A percentile compares a stretch with the other conserved stretches of the same genome.
phyloP scores from a whole-genome alignment of 2,113 vertebrate species.

The Hydrolagus affinis region DNA sequence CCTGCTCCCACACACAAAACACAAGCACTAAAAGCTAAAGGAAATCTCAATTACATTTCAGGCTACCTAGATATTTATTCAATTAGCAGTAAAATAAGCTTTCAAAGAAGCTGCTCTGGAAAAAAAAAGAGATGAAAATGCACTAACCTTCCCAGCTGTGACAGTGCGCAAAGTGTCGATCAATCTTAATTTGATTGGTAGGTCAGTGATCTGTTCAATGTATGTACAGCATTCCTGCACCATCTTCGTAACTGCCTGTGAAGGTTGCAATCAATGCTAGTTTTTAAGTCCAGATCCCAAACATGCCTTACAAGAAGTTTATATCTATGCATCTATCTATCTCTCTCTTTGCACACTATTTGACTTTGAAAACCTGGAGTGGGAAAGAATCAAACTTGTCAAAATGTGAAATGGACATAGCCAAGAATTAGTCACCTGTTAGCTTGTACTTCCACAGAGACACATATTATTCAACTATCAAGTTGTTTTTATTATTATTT shows the following conservation, averaged over 20 bases:
- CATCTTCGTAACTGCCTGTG: slow-evolving; percentile 96
- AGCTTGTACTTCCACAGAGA: no score
- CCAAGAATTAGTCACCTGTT: no score
- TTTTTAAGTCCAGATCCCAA: no score
- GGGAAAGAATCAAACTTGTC: not conserved
- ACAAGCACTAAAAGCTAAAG: not conserved
- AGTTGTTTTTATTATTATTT: no score
- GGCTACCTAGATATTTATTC: not conserved
- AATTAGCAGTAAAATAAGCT: not conserved
- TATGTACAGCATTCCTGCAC: slow-evolving; percentile 96
- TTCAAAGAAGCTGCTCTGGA: not conserved
- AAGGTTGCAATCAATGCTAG: not conserved
- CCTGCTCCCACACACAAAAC: not conserved
- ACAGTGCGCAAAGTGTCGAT: slow-evolving; percentile 94
- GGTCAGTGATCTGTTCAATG: slow-evolving; percentile 76
- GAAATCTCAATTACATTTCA: not conserved
- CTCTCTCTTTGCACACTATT: not conserved
- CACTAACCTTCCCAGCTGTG: slow-evolving; percentile 88
- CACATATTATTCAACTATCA: no score
- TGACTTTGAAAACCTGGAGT: not conserved
- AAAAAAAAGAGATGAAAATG: not conserved
- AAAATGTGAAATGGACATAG: not conserved
- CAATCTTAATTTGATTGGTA: slow-evolving; percentile 81
- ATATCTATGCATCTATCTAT: no score
- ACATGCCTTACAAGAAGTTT: no score